Base-by-base conservation (phyloP, 2,113 vertebrate genomes). In the Toxotes jaculatrix region DNA sequence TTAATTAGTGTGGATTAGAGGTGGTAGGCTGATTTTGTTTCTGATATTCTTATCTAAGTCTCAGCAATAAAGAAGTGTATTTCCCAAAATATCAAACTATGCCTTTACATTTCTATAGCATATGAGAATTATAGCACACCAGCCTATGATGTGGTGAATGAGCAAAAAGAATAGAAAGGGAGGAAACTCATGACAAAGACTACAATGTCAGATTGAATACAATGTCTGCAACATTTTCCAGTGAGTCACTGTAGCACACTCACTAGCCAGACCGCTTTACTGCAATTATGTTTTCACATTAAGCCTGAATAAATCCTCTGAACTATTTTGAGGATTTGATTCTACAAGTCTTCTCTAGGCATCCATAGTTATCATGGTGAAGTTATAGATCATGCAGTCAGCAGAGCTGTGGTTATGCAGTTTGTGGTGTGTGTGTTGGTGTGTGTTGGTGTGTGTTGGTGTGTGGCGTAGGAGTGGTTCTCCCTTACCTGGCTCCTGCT, bases 381-480 rank as follows among this genome's bases (percentile, higher is more conserved):
- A 47, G 61, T 57, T 69, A 59, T 59, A 61, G n/a, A 79, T 72
- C 67, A 55, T 71, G n/a, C 34, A 79, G 53, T 75, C 43, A 72
- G 74, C 31, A n/a, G n/a, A 60, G 27, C 45, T 61, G 10, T 57
- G 61, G 38, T 78, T 51, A 80, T 63, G 67, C 31, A 34, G 51
- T 72, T 32, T 73, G 72, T 12, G 23, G 21, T 80, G 82, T 85
- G 42, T 84, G n/a, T n/a, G n/a, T n/a, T n/a, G n/a, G n/a, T n/a
- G n/a, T n/a, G n/a, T n/a, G n/a, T n/a, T n/a, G n/a, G n/a, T 27
- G 27, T 27, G 27, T 27, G 27, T 27, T 1, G 1, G 27, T 27
- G 27, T 27, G 27, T 27, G 27, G 27, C 27, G 27, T 27, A 27
- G 27, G 27, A 27, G 27, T 27, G 27, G 27, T 27, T 27, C 27